Conservation (phyloP, 2,888 invertebrate species). For the Andrena minutula region DNA sequence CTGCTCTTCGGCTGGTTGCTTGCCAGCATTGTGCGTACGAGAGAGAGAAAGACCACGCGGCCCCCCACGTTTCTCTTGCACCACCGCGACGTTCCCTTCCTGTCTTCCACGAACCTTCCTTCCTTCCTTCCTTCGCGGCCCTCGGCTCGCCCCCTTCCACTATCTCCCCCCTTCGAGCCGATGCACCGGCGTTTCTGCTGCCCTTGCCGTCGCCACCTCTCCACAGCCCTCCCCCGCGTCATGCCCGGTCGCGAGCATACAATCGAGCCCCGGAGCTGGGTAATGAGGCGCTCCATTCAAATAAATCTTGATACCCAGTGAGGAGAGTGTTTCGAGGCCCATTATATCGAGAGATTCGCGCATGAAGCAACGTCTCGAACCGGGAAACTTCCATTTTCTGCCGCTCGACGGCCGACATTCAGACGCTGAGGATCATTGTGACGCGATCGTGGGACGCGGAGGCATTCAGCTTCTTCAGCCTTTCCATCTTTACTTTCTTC, state of each 20-base stretch:
- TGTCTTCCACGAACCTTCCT: conserved; percentile 40
- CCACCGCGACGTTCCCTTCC: conserved; percentile 39
- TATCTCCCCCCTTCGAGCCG: conserved; percentile 37
- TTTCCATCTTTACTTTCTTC: background rate
- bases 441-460: background rate
- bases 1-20: conserved; percentile 72
- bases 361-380: conserved; percentile 40
- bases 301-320: conserved; percentile 83
- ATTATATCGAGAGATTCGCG: conserved; percentile 76
- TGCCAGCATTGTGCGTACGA: conserved; percentile 64
- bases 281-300: conserved; percentile 84
- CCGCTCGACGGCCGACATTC: background rate
- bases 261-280: conserved; percentile 79
- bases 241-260: conserved; percentile 77
- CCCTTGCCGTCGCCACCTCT: conserved; percentile 53
- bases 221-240: conserved; percentile 48
- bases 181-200: conserved; percentile 51
- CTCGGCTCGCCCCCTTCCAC: conserved; percentile 22
- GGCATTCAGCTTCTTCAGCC: background rate
- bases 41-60: conserved; percentile 41
- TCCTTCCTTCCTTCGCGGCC: conserved; percentile 33
- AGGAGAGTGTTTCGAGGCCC: conserved; percentile 79
- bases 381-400: conserved; percentile 61
- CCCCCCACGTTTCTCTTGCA: conserved; percentile 39
- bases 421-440: conserved; percentile 9